phyloP scores from a whole-genome alignment of 2,888 invertebrate species.

The Amblyjoppa proteus region DNA sequence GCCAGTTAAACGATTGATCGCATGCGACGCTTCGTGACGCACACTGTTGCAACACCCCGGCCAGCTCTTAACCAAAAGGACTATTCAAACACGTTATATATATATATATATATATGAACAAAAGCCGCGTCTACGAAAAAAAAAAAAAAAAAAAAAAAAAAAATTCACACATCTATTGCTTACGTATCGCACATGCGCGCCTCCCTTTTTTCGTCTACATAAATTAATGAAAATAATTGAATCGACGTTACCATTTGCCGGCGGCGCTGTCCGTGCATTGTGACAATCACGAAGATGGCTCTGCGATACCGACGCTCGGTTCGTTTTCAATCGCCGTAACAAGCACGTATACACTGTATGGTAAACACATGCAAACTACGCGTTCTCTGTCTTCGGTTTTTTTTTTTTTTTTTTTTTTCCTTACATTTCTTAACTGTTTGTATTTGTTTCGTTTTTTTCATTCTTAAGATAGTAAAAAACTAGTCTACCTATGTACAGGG shows the following conservation, averaged over 20 bases:
- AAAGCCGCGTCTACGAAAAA: conserved; percentile 59
- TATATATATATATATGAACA: conserved; percentile 68
- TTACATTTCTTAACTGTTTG: conserved; percentile 46
- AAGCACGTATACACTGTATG: conserved; percentile 66
- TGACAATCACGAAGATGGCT: conserved; percentile 12
- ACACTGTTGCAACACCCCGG: conserved; percentile 42
- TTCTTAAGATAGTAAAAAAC: conserved; percentile 80
- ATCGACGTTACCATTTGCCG: conserved; percentile 12
- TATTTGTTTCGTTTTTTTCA: conserved; percentile 52
- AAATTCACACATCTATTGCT: conserved; percentile 7
- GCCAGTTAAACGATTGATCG: conserved; percentile 29
- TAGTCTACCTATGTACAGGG: conserved; percentile 83
- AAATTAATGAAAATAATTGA: conserved; percentile 47
- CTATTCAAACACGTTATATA: conserved; percentile 57
- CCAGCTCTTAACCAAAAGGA: conserved; percentile 24
- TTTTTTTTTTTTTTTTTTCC: conserved; percentile 35
- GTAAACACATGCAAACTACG: conserved; percentile 61
- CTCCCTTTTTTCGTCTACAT: conserved; percentile 32
- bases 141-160: conserved; percentile 33
- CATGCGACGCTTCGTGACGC: conserved; percentile 26
- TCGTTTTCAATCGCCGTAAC: conserved; percentile 26
- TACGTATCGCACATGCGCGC: conserved; percentile 38
- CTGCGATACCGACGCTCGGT: conserved; percentile 10
- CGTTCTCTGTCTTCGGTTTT: conserved; percentile 29
- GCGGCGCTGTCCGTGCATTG: not conserved